Conservation (phyloP, 23 tunicate species). For the Trididemnum miniatum region DNA sequence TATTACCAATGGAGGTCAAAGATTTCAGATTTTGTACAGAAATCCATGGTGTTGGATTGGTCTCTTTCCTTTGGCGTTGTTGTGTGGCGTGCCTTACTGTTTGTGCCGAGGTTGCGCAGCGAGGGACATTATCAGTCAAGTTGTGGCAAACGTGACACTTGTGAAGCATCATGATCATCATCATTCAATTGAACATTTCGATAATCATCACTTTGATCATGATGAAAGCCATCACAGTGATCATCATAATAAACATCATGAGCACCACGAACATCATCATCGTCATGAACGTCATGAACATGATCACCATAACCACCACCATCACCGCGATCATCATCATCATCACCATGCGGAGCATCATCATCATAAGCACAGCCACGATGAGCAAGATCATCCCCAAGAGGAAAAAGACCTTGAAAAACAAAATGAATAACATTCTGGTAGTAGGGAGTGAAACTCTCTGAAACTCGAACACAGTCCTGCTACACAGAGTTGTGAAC, state of each 20-base stretch:
- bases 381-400: too few relatives aligned
- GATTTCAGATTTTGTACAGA: neutral
- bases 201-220: neutral
- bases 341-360: neutral
- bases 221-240: neutral
- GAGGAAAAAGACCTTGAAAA: too few relatives aligned
- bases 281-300: neutral
- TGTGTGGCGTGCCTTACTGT: slow-evolving; percentile 19
- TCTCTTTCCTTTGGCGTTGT: neutral
- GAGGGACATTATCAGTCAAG: neutral
- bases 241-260: neutral
- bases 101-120: slow-evolving; percentile 5
- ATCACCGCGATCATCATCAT: neutral
- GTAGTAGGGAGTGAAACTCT: too few relatives aligned
- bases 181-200: neutral
- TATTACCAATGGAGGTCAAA: neutral
- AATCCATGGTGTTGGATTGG: slow-evolving; percentile 21
- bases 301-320: neutral
- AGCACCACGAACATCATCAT: slow-evolving; percentile 2
- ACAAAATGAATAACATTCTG: too few relatives aligned
- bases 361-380: neutral
- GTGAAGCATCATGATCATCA: slow-evolving; percentile 11
- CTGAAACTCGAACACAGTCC: too few relatives aligned
- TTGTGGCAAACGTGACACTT: slow-evolving; percentile 13
- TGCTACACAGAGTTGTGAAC: too few relatives aligned